These are phyloP conservation scores for Thamnophis sirtalis DNA, from an alignment of 2,113 vertebrate species.

Conservation along the genomic window DNA sequence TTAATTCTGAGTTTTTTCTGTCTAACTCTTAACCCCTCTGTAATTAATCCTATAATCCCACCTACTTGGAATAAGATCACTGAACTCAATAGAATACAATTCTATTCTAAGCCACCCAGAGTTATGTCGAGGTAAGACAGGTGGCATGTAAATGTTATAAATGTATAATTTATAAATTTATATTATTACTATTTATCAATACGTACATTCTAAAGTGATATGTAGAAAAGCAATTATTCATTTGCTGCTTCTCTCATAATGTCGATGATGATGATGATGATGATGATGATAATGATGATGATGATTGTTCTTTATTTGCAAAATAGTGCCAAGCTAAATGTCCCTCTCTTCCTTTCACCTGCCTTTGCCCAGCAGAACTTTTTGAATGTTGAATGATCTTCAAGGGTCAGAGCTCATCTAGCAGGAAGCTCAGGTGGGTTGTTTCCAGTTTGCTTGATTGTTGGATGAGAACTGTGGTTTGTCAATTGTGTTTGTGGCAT, in stretches of 20 bases:
- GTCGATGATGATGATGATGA: not conserved
- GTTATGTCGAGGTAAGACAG: not conserved
- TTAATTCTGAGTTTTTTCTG: not conserved
- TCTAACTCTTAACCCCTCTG: not conserved
- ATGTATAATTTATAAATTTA: not conserved
- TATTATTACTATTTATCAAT: not conserved
- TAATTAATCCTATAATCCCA: not conserved
- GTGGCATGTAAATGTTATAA: not conserved
- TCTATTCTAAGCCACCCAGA: not conserved
- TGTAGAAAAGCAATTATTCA: not conserved
- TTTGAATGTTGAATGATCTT: not conserved
- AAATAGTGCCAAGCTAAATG: not conserved
- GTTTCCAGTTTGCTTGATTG: not conserved
- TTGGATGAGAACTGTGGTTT: rapidly evolving
- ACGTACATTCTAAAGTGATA: not conserved
- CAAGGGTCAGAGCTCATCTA: not conserved
- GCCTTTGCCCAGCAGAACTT: not conserved
- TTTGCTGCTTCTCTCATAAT: not conserved
- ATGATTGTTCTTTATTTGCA: not conserved
- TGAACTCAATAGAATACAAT: not conserved
- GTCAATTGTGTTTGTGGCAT: not conserved
- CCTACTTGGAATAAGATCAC: not conserved
- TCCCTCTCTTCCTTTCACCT: not conserved
- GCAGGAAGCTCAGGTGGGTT: rapidly evolving
- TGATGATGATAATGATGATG: not conserved